These are phyloP conservation scores for Rhabdornis inornatus DNA, from an alignment of 2,113 vertebrate genomes.

Conservation along the genomic window DNA sequence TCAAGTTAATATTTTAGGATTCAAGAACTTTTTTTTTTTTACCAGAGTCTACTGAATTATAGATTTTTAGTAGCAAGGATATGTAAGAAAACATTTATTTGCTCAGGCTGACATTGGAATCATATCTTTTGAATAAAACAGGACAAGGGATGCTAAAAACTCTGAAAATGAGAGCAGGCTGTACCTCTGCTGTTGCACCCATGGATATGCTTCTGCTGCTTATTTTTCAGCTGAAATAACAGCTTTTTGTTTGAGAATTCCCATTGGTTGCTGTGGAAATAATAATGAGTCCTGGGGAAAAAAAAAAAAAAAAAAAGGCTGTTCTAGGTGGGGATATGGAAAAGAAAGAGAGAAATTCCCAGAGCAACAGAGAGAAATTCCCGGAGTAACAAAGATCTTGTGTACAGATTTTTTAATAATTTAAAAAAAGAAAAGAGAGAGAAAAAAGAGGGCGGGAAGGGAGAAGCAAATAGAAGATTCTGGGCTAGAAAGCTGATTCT, in stretches of 20 bases:
- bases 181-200: not conserved
- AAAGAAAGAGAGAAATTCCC: not conserved
- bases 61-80: not conserved
- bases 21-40: not conserved
- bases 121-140: not conserved
- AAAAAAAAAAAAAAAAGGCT: not conserved
- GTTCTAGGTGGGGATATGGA: not conserved
- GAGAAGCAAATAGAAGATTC: not conserved
- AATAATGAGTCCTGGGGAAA: not conserved
- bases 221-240: not conserved
- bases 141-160: not conserved
- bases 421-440: too few species aligned
- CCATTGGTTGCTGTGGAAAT: constrained; percentile 4
- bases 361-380: not conserved
- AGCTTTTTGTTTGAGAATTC: not conserved
- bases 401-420: not conserved
- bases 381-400: not conserved
- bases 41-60: not conserved
- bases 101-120: not conserved
- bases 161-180: not conserved
- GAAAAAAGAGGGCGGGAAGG: accelerated
- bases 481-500: not conserved
- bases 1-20: not conserved
- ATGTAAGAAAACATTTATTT: not conserved
- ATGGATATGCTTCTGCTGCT: not conserved